phyloP scores from a whole-genome alignment of 2,888 invertebrate genomes.

The Frankliniella fusca region DNA sequence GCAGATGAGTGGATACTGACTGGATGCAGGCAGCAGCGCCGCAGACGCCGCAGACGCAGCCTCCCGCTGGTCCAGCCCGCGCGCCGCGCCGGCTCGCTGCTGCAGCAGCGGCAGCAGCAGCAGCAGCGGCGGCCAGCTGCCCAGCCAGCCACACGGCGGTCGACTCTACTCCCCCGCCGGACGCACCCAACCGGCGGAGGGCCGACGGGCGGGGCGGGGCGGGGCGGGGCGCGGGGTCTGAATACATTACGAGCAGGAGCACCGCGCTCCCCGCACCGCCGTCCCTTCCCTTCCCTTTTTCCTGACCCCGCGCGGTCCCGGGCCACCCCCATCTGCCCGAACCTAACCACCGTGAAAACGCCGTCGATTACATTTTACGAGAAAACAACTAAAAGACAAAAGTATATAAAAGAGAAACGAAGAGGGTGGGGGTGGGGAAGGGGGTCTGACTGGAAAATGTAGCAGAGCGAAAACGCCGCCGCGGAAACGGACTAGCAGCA shows the following conservation, averaged over 20 bases:
- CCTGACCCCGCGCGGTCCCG: not conserved
- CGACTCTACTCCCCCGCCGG: too few relatives aligned
- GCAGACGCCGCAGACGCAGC: not conserved
- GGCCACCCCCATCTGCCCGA: not conserved
- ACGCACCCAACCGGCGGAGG: too few relatives aligned
- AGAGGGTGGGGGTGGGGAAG: not conserved
- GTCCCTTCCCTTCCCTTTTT: too few relatives aligned
- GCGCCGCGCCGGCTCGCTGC: not conserved
- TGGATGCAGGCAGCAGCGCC: not conserved
- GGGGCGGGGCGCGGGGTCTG: not conserved
- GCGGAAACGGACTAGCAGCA: not conserved
- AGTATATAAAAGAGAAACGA: not conserved
- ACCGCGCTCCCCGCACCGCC: too few relatives aligned
- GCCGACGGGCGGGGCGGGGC: not conserved
- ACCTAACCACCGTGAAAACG: constrained; percentile 12
- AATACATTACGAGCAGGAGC: not conserved
- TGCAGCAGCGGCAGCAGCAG: not conserved
- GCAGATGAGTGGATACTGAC: not conserved
- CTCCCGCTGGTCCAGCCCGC: not conserved
- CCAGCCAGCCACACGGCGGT: not conserved
- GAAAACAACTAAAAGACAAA: not conserved
- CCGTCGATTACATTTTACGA: constrained; percentile 21
- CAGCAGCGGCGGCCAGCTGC: not conserved
- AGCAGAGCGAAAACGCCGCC: not conserved
- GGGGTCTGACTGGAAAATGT: not conserved